A percentile compares a stretch with the other conserved stretches of the same genome.
Conservation (phyloP, 2,888 invertebrate species). For the Orgyia antiqua region DNA sequence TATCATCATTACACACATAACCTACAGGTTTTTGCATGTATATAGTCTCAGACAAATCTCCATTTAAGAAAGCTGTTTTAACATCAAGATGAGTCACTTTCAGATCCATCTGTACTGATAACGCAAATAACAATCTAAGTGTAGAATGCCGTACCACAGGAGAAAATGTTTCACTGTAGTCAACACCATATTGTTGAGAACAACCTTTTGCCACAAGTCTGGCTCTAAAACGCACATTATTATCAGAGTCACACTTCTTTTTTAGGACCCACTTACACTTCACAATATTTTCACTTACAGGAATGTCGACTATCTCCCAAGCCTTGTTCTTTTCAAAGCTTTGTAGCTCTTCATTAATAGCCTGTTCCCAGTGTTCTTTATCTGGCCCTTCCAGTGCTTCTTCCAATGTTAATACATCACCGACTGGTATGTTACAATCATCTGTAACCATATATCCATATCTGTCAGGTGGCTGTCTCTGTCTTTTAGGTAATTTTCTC, state of each 20-base stretch:
- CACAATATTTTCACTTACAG: neutral
- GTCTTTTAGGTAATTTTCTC: neutral
- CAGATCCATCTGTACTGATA: neutral
- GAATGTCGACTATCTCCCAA: neutral
- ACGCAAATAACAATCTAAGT: neutral
- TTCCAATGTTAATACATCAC: conserved; percentile 1
- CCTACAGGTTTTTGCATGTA: neutral
- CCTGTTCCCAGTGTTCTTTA: conserved; percentile 5
- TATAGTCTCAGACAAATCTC: neutral
- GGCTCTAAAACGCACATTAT: neutral
- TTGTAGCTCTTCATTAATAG: conserved; percentile 1
- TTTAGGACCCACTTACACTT: neutral
- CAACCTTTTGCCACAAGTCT: neutral
- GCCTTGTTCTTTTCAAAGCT: neutral
- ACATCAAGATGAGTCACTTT: neutral
- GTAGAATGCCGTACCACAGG: neutral
- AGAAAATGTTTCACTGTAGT: neutral
- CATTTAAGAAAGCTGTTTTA: neutral
- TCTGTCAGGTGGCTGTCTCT: conserved; percentile 1
- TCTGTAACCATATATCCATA: neutral
- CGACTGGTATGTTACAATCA: neutral
- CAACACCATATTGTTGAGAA: neutral
- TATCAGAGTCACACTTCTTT: neutral
- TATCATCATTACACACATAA: neutral
- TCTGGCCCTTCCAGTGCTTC: conserved; percentile 11